Percentiles rank a stretch among this genome's conserved stretches.
phyloP scores from a whole-genome alignment of 2,888 invertebrate genomes.

The Byasa hedistus region DNA sequence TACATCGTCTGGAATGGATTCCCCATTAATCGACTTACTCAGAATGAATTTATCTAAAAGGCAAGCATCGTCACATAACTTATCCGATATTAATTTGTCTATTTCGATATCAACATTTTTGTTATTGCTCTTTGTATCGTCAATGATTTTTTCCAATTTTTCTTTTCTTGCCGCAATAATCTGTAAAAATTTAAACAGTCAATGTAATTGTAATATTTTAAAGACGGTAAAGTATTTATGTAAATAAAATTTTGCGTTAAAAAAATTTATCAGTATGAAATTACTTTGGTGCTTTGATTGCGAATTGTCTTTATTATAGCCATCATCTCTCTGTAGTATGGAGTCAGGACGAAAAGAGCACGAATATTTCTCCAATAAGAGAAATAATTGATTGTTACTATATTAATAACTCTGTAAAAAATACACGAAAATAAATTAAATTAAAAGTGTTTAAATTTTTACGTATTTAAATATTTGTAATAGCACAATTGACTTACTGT shows the following conservation, averaged over 20 bases:
- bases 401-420: constrained; percentile 39
- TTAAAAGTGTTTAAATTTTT: background rate
- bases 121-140: constrained; percentile 40
- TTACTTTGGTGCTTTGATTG: constrained; percentile 38
- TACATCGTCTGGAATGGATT: constrained; percentile 39
- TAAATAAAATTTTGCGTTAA: background rate
- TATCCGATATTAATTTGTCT: constrained; percentile 35
- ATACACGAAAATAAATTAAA: background rate
- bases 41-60: constrained; percentile 43
- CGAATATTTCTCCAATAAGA: constrained; percentile 47
- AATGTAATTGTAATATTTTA: background rate
- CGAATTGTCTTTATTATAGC: constrained; percentile 38
- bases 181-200: constrained; percentile 31
- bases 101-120: constrained; percentile 34
- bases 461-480: background rate
- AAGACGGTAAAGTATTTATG: background rate
- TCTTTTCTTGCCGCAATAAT: constrained; percentile 38
- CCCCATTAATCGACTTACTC: constrained; percentile 39
- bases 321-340: constrained; percentile 42
- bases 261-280: constrained; percentile 12
- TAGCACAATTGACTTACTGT: constrained; percentile 35
- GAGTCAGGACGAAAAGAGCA: constrained; percentile 38
- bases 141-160: constrained; percentile 37
- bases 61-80: constrained; percentile 36
- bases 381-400: constrained; percentile 42